Conservation (phyloP, 1,140 invertebrate genomes). For the Ceratosolen solmsi region DNA sequence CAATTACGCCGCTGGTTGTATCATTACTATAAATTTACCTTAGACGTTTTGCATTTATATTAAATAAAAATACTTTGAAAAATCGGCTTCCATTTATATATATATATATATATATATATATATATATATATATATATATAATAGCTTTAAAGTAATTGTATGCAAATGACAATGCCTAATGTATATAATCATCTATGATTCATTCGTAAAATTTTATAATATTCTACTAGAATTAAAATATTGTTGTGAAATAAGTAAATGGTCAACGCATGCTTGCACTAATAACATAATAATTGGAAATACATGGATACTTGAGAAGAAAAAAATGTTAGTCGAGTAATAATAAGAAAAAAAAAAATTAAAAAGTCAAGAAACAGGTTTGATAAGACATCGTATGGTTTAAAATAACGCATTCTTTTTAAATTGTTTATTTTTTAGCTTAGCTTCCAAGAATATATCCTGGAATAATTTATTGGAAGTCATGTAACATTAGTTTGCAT, state of each 20-base stretch:
- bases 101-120: no score
- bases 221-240: not conserved
- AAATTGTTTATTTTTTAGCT: not conserved
- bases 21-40: not conserved
- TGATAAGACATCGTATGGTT: not conserved
- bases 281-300: not conserved
- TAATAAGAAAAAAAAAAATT: not conserved
- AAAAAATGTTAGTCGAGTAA: not conserved
- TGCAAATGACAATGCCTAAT: not conserved
- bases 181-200: not conserved
- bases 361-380: not conserved
- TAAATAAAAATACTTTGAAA: not conserved
- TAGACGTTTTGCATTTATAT: not conserved
- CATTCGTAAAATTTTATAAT: not conserved
- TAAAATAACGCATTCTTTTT: no score
- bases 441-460: not conserved
- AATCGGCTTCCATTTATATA: no score
- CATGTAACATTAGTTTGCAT: constrained; percentile 3
- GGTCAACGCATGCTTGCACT: not conserved
- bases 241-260: not conserved
- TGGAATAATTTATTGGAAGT: not conserved
- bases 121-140: not conserved
- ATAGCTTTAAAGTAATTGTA: not conserved
- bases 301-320: not conserved
- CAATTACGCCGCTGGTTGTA: not conserved